Evolutionary conservation across 2,888 invertebrate genomes (phyloP).

Genomic region (Nemoura dubitans): DNA sequence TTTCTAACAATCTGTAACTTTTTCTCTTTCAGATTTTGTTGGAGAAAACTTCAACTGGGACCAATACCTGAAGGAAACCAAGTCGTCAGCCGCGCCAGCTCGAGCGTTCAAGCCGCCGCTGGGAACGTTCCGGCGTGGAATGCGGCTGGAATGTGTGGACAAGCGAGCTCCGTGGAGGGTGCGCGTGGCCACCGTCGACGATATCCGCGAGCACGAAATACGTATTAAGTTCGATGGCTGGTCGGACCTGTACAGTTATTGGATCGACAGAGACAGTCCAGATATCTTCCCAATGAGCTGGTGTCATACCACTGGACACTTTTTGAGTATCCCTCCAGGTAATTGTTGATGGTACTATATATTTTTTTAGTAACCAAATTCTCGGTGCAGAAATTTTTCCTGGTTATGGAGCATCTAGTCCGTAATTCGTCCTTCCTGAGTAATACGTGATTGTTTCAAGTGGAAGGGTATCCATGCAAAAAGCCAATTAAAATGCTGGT

Average conservation of each 20-base stretch:
- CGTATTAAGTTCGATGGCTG: conserved; percentile 89
- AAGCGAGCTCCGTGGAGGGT: conserved; percentile 81
- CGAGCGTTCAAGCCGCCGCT: conserved; percentile 83
- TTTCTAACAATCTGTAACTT: too few relatives aligned
- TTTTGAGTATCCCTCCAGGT: conserved; percentile 85
- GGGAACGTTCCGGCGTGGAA: conserved; percentile 81
- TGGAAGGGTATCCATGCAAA: too few relatives aligned
- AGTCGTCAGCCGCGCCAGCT: conserved; percentile 78
- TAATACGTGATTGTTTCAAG: too few relatives aligned
- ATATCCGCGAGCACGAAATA: conserved; percentile 78
- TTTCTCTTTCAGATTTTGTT: conserved; percentile 63
- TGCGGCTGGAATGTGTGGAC: conserved; percentile 91
- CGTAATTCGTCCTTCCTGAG: too few relatives aligned
- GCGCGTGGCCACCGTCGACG: conserved; percentile 83
- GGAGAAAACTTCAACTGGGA: conserved; percentile 86
- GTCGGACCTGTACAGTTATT: conserved; percentile 83
- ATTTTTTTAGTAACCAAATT: too few relatives aligned
- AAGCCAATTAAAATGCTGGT: too few relatives aligned
- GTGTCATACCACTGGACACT: conserved; percentile 89
- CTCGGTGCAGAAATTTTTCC: too few relatives aligned
- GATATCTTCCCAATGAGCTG: conserved; percentile 93
- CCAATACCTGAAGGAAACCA: conserved; percentile 79
- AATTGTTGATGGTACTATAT: conserved; percentile 58
- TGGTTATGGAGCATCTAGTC: too few relatives aligned
- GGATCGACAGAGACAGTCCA: conserved; percentile 90